Evolutionary conservation across 2,888 invertebrate species (phyloP).

Genomic region (Dermolepida albohirtum): DNA sequence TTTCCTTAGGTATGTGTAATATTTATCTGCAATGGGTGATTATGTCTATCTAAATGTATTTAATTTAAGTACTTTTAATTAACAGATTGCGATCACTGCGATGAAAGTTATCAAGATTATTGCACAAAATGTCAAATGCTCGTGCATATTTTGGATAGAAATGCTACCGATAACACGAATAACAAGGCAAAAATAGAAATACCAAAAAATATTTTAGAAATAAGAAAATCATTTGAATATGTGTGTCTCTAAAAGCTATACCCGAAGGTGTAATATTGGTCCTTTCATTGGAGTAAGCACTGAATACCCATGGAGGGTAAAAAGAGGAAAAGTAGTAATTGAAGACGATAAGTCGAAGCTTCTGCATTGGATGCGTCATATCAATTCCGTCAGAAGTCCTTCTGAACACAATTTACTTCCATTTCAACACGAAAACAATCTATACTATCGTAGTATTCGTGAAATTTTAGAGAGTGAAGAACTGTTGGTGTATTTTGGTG

Average conservation of each 20-base stretch:
- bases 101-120: constrained; percentile 8
- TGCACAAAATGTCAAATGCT: constrained; percentile 10
- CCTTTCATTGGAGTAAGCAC: constrained; percentile 6
- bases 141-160: constrained; percentile 8
- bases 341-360: neutral
- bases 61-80: too few species aligned
- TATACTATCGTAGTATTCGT: constrained; percentile 1
- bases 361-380: constrained; percentile 18
- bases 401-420: constrained; percentile 1
- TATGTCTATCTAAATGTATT: too few species aligned
- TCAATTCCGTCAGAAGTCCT: neutral
- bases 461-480: neutral
- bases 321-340: neutral
- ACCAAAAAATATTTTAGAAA: constrained; percentile 3
- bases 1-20: too few species aligned
- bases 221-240: neutral
- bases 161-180: neutral
- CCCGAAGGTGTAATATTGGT: constrained; percentile 17
- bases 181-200: neutral
- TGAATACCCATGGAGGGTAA: constrained; percentile 1
- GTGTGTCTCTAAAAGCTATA: constrained; percentile 2
- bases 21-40: too few species aligned
- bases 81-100: constrained; percentile 1
- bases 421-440: constrained; percentile 1
- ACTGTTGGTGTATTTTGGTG: constrained; percentile 5